phyloP scores from a whole-genome alignment of 2,888 invertebrate species.

The Zeuzera pyrina region DNA sequence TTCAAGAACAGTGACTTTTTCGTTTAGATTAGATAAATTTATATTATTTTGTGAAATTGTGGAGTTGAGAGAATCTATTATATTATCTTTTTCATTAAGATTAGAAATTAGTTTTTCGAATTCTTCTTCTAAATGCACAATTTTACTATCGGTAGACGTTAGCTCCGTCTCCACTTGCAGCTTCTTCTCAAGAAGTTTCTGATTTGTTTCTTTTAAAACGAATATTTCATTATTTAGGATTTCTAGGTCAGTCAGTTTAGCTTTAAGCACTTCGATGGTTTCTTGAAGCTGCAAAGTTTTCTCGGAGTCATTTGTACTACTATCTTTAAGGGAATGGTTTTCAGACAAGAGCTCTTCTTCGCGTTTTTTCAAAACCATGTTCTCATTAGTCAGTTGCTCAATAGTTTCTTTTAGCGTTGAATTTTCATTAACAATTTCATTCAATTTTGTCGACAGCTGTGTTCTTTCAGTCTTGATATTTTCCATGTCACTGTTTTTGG shows the following conservation, averaged over 20 bases:
- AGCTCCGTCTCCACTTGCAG: constrained; percentile 38
- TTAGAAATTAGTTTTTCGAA: constrained; percentile 42
- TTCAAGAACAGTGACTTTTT: constrained; percentile 33
- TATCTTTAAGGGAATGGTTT: constrained; percentile 27
- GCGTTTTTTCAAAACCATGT: constrained; percentile 20
- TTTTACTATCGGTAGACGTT: constrained; percentile 38
- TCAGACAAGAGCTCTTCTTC: constrained; percentile 24
- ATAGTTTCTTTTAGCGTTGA: constrained; percentile 23
- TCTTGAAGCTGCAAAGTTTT: constrained; percentile 22
- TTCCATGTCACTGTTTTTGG: constrained; percentile 16
- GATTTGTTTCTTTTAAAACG: constrained; percentile 36
- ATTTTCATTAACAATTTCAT: constrained; percentile 27
- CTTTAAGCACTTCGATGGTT: constrained; percentile 29
- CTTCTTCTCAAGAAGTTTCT: constrained; percentile 30
- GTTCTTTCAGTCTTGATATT: constrained; percentile 24
- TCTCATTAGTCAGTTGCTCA: constrained; percentile 21
- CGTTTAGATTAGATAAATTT: constrained; percentile 25
- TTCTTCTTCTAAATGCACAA: constrained; percentile 49
- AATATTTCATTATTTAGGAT: constrained; percentile 27
- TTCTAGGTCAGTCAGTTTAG: constrained; percentile 27
- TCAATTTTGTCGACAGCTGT: constrained; percentile 20
- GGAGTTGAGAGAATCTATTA: constrained; percentile 41
- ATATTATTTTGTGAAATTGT: constrained; percentile 31
- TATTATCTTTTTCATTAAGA: constrained; percentile 52
- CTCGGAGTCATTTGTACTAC: constrained; percentile 17